Evolutionary conservation across 2,113 vertebrate species (phyloP), one percentile per base, ranked within the genome.

Genomic region (Genyomyrus donnyi): DNA sequence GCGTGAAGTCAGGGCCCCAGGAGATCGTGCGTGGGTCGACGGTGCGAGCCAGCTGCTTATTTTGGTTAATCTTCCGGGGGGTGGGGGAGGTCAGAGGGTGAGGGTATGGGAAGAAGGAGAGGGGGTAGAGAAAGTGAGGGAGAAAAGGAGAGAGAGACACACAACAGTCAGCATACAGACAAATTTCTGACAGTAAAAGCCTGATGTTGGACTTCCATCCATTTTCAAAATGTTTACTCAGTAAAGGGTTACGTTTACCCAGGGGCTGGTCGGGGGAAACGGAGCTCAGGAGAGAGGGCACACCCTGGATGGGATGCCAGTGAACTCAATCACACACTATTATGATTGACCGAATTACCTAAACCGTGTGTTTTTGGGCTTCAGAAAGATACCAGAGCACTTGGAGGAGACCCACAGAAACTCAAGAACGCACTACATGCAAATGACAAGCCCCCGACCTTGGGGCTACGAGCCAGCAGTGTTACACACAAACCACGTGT

Each of bases 1-100:
- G 98, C 0, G 98, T 99, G 95, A 99, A 99, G 91, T 99, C 98
- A 0, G 98, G 98, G 91, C 98, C 98, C 91, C 98, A 96, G 92
- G 97, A 97, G 93, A 99, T 96, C 88, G 97, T 96, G 89, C 98
- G 96, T 91, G 98, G 94, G 91, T 99, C 98, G 92, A 97, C 95
- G 17, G 94, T 95, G 88, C 98, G 93, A 85, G 97, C 92, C 0
- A 97, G 96, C 94, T 97, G 77, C 93, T 99, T 99, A 0, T 97
- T 98, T 95, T 98, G 98, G 93, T 97, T 99, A 88, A 99, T 97
- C 98, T 99, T 96, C 13, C 3, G 1, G 31, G 62, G 8, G 2
- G 27, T n/a, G 8, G 56, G 21, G 5, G 53, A 8, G 11, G 10
- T 39, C 7, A 8, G 80, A 7, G 66, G 5, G n/a, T 5, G 24